phyloP scores from a whole-genome alignment of 2,113 vertebrate genomes.

The Vimba vimba region DNA sequence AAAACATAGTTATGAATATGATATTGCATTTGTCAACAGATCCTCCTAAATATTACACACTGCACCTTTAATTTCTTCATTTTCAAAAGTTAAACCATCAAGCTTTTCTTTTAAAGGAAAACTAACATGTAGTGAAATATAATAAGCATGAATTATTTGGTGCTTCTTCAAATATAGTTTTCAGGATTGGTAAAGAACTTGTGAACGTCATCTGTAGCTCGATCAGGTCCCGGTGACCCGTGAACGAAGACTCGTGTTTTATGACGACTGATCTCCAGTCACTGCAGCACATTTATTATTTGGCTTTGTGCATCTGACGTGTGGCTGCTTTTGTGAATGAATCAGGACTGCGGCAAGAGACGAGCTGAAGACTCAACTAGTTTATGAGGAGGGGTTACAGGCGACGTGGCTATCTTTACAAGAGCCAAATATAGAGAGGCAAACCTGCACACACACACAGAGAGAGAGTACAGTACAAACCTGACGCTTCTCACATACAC shows the following conservation, averaged over 20 bases:
- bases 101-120: too few species aligned
- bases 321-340: slow-evolving; percentile 3
- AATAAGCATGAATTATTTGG: not conserved
- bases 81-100: too few species aligned
- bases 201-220: not conserved
- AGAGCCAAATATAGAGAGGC: slow-evolving; percentile 26
- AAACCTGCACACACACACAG: not conserved
- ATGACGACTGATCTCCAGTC: not conserved
- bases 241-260: not conserved
- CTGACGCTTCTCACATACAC: too few species aligned
- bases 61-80: too few species aligned
- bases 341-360: not conserved
- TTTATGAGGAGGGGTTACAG: not conserved
- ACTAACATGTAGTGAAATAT: too few species aligned
- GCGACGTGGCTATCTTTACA: slow-evolving; percentile 9
- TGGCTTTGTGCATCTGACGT: not conserved
- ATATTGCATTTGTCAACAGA: too few species aligned
- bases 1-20: too few species aligned
- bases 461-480: too few species aligned
- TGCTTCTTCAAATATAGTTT: not conserved
- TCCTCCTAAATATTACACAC: too few species aligned
- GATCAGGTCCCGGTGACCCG: not conserved
- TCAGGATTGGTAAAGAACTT: not conserved
- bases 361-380: not conserved
- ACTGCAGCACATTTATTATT: not conserved